Base-by-base conservation (phyloP, 1,140 invertebrate species). In the Mylabris phalerata region DNA sequence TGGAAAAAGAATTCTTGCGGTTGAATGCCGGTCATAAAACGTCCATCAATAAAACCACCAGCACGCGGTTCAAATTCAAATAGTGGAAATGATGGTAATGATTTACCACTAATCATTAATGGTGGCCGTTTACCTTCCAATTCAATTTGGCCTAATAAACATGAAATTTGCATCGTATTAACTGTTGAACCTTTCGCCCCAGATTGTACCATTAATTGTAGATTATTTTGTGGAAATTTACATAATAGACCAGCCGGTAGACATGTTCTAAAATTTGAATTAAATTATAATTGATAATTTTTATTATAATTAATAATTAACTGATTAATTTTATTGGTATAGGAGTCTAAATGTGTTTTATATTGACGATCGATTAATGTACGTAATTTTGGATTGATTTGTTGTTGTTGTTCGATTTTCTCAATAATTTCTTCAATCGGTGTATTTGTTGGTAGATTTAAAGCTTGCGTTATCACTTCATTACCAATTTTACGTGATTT, bases 1-100 rank as follows among this genome's bases (percentile, higher is more conserved):
- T 99, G 96, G 75, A 98, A 98, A 77, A 98, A 99, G 71, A 97
- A 98, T 72, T 99, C 96, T 76, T 97, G 94, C 0, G 95, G 95
- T 69, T 92, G 84, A 61, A 99, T 94, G 51, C 97, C 97, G 0
- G 95, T 98, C 82, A 98, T 88, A 69, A 99, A 99, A 27, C 97
- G 80, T 3, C 93, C 90, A 66, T 91, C 89, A 40, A 99, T 92
- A 72, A 97, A 99, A 10, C 98, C 98, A 42, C 98, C 96, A 26
- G 96, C 92, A 70, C 92, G 79, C 0, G 96, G 95, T 0, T 90
- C 84, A 10, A 88, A 83, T 69, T 98, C 95, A 69, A 94, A 98
- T 0, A 88, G 81, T n/a, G 80, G 77, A 73, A 98, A 99, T 67
- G 93, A 95, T 1, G 97, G 97, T 3, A 99, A 75, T 24, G 92